These are phyloP conservation scores for Nyctalus aviator DNA, from an alignment of 2,797 vertebrate genomes.

Conservation along the genomic window DNA sequence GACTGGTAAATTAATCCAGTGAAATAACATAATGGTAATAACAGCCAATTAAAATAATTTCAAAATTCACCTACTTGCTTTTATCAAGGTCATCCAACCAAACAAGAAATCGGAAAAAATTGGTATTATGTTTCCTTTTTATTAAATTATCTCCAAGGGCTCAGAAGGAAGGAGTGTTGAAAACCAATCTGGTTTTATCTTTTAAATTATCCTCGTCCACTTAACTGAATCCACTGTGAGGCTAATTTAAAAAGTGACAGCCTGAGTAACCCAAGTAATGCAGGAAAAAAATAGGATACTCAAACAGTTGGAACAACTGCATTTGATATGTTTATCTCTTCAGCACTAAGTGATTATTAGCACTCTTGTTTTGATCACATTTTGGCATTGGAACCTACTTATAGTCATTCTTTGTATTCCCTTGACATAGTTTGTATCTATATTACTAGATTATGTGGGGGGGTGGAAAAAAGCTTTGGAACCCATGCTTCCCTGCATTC, in stretches of 20 bases:
- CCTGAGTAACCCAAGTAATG: slow-evolving; percentile 66
- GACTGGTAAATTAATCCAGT: slow-evolving; percentile 79
- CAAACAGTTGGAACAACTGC: slow-evolving; percentile 61
- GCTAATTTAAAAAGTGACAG: slow-evolving; percentile 75
- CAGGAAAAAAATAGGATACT: slow-evolving; percentile 63
- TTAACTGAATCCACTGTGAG: slow-evolving; percentile 80
- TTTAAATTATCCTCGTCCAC: slow-evolving; percentile 79
- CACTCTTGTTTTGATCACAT: background rate
- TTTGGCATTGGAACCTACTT: background rate
- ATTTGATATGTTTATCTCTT: slow-evolving; percentile 71
- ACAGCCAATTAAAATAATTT: slow-evolving; percentile 85
- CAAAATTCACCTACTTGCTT: slow-evolving; percentile 80
- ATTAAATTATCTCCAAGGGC: slow-evolving; percentile 76
- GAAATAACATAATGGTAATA: slow-evolving; percentile 77
- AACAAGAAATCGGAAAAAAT: slow-evolving; percentile 76
- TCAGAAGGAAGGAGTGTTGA: slow-evolving; percentile 73
- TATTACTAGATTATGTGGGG: background rate
- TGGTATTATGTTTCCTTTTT: slow-evolving; percentile 80
- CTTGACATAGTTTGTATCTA: background rate
- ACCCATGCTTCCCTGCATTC: background rate
- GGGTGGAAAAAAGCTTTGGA: background rate
- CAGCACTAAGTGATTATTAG: slow-evolving; percentile 62
- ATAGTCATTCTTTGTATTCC: background rate
- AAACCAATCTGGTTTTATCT: slow-evolving; percentile 74
- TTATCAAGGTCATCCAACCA: slow-evolving; percentile 82